Base-by-base conservation (phyloP, 2,888 invertebrate genomes). In the Cabera pusaria region DNA sequence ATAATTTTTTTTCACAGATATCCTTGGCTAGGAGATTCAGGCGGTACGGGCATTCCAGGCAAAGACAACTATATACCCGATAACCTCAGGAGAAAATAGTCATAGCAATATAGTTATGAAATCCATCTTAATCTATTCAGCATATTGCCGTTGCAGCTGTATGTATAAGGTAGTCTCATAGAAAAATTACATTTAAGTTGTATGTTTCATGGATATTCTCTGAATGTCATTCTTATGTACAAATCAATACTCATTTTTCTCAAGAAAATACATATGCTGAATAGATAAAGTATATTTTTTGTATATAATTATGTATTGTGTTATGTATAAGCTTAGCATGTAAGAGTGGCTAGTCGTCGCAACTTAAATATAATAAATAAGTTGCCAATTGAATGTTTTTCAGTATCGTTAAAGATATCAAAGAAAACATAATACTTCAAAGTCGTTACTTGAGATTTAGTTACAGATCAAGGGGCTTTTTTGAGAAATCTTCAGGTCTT, bases 1-100 rank as follows among this genome's bases (percentile, higher is more conserved):
- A 21, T 14, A 21, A 8, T 8, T 42, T 34, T 46, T 49, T 28
- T 39, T 69, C 66, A n/a, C 66, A 92, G 91, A 59, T 93, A 95
- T 81, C 97, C 97, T 1, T 97, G 97, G 97, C 76, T 97, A 48
- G 96, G 96, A 11, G 96, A 97, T 78, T 93, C 96, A 1, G 94
- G 93, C 56, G 96, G 96, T 34, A 93, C 95, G 10, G 96, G 96
- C 5, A 92, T 94, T 50, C 91, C 93, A 14, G 94, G 94, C 24
- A 93, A 91, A 55, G 96, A 96, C 70, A 95, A 94, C 75, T 96
- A 96, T 71, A 92, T 93, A 74, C 94, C 94, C 27, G 94, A 94
- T 66, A 93, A 91, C 61, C 81, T 90, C 28, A 87, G 72, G 52
- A 79, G 75, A 57, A 83, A 85, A 51, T 83, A 81, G 64, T 16